A percentile compares a stretch with the other conserved stretches of the same genome.
Evolutionary conservation across 2,888 invertebrate genomes (phyloP).

Genomic region (Sminthurinus aureus): DNA sequence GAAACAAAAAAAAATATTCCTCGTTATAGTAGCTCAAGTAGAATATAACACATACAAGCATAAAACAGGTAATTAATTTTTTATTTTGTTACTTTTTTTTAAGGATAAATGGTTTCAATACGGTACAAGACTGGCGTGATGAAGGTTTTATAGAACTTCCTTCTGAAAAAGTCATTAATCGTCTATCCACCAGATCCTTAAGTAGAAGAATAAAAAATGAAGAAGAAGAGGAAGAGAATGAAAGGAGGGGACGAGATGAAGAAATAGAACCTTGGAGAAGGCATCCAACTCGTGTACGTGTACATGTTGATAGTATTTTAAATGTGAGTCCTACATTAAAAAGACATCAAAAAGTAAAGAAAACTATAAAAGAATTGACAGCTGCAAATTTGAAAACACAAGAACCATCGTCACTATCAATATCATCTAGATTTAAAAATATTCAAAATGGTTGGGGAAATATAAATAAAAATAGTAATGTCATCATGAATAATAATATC

Average conservation of each 20-base stretch:
- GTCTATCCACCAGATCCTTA: background rate
- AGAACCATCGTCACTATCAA: background rate
- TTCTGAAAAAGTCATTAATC: background rate
- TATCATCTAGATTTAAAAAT: background rate
- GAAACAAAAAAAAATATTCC: no score
- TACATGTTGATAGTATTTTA: background rate
- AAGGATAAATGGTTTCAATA: slow-evolving; percentile 36
- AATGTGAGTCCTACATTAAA: background rate
- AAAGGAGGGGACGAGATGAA: background rate
- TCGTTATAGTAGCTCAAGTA: no score
- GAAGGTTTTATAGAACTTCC: slow-evolving; percentile 38
- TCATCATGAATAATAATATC: background rate
- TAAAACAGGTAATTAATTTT: no score
- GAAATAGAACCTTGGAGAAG: background rate
- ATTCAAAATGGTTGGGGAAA: slow-evolving; percentile 38
- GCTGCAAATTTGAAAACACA: background rate
- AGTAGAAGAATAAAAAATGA: background rate
- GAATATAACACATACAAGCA: no score
- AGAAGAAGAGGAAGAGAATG: background rate
- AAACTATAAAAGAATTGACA: background rate
- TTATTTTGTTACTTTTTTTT: background rate
- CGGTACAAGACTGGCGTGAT: slow-evolving; percentile 38
- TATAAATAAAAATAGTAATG: background rate
- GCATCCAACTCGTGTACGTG: background rate
- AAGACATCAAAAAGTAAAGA: background rate